A percentile compares a stretch with the other conserved stretches of the same genome.
Evolutionary conservation across 1,140 invertebrate species (phyloP).

Genomic region (Frieseomelitta varia): DNA sequence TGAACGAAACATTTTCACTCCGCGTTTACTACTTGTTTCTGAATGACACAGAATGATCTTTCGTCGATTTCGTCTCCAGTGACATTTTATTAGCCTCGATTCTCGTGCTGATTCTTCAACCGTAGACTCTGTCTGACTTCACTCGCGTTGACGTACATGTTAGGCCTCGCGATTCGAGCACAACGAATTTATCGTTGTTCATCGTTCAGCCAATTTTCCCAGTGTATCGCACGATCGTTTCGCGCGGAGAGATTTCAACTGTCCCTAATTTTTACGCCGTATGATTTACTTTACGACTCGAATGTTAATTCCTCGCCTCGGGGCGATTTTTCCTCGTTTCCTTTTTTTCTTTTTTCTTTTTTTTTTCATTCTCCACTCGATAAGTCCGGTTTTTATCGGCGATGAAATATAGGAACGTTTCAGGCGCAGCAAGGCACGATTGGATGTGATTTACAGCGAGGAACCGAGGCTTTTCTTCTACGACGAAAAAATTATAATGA

Average conservation of each 20-base stretch:
- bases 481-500: slow-evolving; percentile 6
- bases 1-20: not conserved
- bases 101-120: not conserved
- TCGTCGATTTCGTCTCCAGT: not conserved
- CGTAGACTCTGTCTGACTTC: not conserved
- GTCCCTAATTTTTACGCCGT: slow-evolving; percentile 37
- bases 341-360: not conserved
- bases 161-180: not conserved
- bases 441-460: slow-evolving; percentile 21
- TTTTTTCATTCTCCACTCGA: not conserved
- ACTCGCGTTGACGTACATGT: not conserved
- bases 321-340: slow-evolving; percentile 1
- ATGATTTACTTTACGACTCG: slow-evolving; percentile 48
- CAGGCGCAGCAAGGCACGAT: not conserved
- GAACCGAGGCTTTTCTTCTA: not conserved
- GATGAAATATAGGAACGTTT: slow-evolving; percentile 23
- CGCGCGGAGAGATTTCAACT: not conserved
- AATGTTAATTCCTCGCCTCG: slow-evolving; percentile 42
- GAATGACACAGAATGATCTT: not conserved
- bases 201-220: slow-evolving; percentile 14
- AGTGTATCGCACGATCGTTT: not conserved
- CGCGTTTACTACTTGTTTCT: not conserved
- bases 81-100: not conserved
- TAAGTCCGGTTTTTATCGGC: slow-evolving; percentile 31
- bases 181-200: slow-evolving; percentile 21